phyloP scores from a whole-genome alignment of 2,797 vertebrate genomes.

The Gymnoscopelus braueri region DNA sequence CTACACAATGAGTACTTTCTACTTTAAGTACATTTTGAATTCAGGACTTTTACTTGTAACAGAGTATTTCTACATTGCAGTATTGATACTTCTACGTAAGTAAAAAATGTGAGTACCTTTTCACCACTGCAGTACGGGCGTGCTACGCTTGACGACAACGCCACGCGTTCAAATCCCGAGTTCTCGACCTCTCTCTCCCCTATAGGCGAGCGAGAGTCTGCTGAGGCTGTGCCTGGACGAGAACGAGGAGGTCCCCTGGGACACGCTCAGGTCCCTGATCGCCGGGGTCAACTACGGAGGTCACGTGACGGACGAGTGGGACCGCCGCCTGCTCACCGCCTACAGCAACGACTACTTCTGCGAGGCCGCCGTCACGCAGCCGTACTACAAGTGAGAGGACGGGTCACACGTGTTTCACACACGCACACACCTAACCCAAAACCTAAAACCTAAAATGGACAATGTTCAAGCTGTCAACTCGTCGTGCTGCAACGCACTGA shows the following conservation, averaged over 20 bases:
- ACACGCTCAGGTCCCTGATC: conserved; percentile 89
- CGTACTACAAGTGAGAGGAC: conserved; percentile 80
- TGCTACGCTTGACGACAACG: too few relatives aligned
- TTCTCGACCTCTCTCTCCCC: background rate
- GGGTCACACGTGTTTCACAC: background rate
- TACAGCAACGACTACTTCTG: conserved; percentile 92
- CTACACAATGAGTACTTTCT: too few relatives aligned
- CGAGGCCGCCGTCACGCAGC: conserved; percentile 75
- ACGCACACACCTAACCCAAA: conserved; percentile 11
- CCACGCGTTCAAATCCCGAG: too few relatives aligned
- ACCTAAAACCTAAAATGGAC: too few relatives aligned
- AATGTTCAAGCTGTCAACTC: too few relatives aligned
- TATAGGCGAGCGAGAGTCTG: conserved; percentile 88
- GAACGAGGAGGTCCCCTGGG: conserved; percentile 89
- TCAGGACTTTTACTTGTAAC: too few relatives aligned
- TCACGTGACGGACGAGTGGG: conserved; percentile 91
- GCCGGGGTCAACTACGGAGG: conserved; percentile 89
- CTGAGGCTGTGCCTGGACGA: conserved; percentile 89
- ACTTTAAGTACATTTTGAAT: too few relatives aligned
- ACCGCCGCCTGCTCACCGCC: conserved; percentile 87
- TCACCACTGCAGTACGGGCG: too few relatives aligned
- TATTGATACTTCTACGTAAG: too few relatives aligned
- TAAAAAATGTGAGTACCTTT: too few relatives aligned
- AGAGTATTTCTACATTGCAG: too few relatives aligned
- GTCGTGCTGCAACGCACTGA: too few relatives aligned